A percentile compares a stretch with the other conserved stretches of the same genome.
phyloP scores from a whole-genome alignment of 2,113 vertebrate species.

The Clupea harengus region DNA sequence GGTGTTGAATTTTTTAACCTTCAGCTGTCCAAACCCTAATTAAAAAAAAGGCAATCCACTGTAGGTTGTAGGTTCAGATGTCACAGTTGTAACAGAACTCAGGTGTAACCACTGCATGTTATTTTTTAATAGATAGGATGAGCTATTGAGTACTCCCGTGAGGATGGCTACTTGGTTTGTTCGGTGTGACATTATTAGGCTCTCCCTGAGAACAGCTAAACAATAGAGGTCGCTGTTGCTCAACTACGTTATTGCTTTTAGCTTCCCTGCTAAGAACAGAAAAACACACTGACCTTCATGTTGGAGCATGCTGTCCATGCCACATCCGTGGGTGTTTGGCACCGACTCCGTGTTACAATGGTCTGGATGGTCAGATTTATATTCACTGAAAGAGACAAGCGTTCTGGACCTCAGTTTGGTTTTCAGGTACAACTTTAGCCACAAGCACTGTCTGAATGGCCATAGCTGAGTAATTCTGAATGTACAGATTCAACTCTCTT shows the following conservation, averaged over 20 bases:
- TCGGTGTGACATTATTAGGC: background rate
- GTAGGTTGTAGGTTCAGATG: background rate
- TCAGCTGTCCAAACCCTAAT: no score
- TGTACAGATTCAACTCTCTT: background rate
- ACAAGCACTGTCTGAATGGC: background rate
- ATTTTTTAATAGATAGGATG: background rate
- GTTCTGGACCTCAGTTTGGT: background rate
- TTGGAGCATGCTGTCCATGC: no score
- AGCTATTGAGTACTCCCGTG: background rate
- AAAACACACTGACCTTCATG: background rate
- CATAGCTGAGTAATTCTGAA: background rate
- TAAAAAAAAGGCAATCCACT: no score
- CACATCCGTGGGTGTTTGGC: background rate
- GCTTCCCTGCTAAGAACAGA: background rate
- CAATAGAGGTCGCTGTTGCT: background rate
- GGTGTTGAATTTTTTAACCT: no score
- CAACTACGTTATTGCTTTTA: background rate
- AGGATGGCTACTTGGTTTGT: constrained; percentile 1
- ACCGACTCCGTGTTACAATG: background rate
- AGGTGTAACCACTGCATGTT: background rate
- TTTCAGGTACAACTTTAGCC: background rate
- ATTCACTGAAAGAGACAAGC: background rate
- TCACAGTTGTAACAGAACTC: background rate
- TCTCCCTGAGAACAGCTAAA: background rate
- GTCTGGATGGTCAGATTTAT: background rate